Evolutionary conservation across 2,888 invertebrate genomes (phyloP), one percentile per base, ranked within the genome.

Genomic region (Oligia fasciuncula): DNA sequence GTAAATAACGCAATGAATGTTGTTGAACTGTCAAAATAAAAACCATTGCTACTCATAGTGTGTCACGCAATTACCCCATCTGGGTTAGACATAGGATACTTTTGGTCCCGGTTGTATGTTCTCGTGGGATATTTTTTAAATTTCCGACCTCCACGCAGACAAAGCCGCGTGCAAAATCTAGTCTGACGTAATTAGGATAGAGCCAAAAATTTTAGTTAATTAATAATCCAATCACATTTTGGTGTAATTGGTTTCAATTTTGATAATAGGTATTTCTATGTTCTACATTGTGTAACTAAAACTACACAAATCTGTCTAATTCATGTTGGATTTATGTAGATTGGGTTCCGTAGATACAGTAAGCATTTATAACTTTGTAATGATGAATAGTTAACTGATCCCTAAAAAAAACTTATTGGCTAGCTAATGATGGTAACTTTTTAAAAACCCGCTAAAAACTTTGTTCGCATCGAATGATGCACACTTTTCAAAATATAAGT

Each of bases 231-330:
- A 70, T 57, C 46, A 35, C 29, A 73, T 49, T 57, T 6, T 46
- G 17, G 11, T 35, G 4, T 70, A 57, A 69, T 74, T 57, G 23
- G 29, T 57, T 54, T 29, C 23, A 75, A 75, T 46, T 75, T 14
- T 35, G 29, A 57, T 57, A 75, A 17, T 70, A 1, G 23, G 43
- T 23, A 57, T 35, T 29, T 35, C 46, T 23, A 0, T 74, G 19
- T 68, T 68, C 13, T 3, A 4, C 54, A 74, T 74, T 68, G 43
- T 40, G 40, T 68, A 35, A 29, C 8, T 73, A 67, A 51, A 67
- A 51, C 40, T 40, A 51, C 8, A 69, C 13, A n/a, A 66, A 51
- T 67, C 23, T 17, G 23, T 14, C 14, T 62, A 23, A 63, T 46
- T 73, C 9, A 73, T 63, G 46, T 5, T 17, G 62, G 8, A 63